A percentile compares a stretch with the other conserved stretches of the same genome.
Conservation (phyloP, 1,140 invertebrate genomes). For the Euglossa dilemma region DNA sequence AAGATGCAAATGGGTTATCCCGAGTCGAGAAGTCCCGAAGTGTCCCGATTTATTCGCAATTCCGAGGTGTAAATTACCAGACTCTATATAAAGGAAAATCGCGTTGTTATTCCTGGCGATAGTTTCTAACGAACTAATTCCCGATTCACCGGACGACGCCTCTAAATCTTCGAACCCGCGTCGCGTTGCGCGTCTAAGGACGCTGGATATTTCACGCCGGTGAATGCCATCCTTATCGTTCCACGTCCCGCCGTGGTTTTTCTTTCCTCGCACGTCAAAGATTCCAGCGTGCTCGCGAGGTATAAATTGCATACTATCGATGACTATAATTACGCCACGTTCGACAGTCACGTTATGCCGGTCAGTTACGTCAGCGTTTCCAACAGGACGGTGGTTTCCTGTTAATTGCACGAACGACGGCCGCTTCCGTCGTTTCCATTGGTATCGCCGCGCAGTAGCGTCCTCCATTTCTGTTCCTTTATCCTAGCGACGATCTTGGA, state of each 20-base stretch:
- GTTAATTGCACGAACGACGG: conserved; percentile 22
- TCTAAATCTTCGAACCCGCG: too few relatives aligned
- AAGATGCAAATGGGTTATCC: too few relatives aligned
- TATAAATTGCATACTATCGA: conserved; percentile 25
- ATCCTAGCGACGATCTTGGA: background rate
- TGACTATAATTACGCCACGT: conserved; percentile 6
- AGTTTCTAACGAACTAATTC: too few relatives aligned
- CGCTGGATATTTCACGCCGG: background rate
- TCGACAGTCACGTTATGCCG: conserved; percentile 2
- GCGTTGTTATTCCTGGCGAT: too few relatives aligned
- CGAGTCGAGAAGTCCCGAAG: too few relatives aligned
- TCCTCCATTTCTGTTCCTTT: conserved; percentile 10
- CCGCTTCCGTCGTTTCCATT: conserved; percentile 13
- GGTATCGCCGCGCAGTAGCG: background rate
- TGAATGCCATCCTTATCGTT: background rate
- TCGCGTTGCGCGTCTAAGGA: too few relatives aligned
- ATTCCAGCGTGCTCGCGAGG: background rate
- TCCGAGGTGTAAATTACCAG: too few relatives aligned
- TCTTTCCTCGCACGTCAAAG: background rate
- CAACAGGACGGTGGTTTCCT: conserved; percentile 25
- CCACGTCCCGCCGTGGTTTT: background rate
- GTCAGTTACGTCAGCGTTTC: conserved; percentile 22
- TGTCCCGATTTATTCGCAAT: too few relatives aligned
- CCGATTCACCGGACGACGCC: too few relatives aligned
- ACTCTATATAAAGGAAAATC: too few relatives aligned